Base-by-base conservation (phyloP, 2,888 invertebrate genomes). In the Pterobdella sp. region DNA sequence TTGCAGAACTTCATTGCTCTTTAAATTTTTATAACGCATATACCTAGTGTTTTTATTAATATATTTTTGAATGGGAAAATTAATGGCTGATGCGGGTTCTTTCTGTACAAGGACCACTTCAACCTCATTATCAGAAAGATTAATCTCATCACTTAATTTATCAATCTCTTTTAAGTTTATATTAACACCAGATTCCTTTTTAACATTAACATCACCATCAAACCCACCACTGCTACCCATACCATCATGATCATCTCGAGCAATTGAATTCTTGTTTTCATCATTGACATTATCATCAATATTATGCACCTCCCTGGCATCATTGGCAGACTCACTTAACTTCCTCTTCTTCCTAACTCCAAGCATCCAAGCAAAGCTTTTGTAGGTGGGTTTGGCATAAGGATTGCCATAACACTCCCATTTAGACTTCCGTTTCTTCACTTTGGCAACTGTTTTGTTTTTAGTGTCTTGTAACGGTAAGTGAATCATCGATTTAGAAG, bases 281-380 rank as follows among this genome's bases (percentile, higher is more conserved):
- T n/a, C 60, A 22, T 26, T 26, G 26, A 7, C n/a, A 26, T 4
- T 3, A 22, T 56, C 60, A 56, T 4, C 60, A 7, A n/a, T 7
- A 56, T 56, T 26, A 56, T 56, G 18, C 49, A 7, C 22, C 7
- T 22, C 49, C 26, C 14, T 31, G 7, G 1, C 42, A 36, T 68
- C 49, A 29, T 26, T 14, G 29, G n/a, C 49, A 22, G 26, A 0
- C 1, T 52, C 32, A 49, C 3, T 32, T 1, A 71, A 35, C 36
- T 71, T 60, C 35, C 63, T 42, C 31, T 63, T 71, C 63, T 71
- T 71, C n/a, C 71, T 42, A 26, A n/a, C 31, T 22, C 71, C 36
- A 1, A 74, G 70, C 72, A 74, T 72, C 74, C 74, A 74, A 0
- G 74, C 34, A 36, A 74, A 74, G 49, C 72, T 72, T 34, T 70